Base-by-base conservation (phyloP, 2,113 vertebrate genomes). In the Tachycineta bicolor region DNA sequence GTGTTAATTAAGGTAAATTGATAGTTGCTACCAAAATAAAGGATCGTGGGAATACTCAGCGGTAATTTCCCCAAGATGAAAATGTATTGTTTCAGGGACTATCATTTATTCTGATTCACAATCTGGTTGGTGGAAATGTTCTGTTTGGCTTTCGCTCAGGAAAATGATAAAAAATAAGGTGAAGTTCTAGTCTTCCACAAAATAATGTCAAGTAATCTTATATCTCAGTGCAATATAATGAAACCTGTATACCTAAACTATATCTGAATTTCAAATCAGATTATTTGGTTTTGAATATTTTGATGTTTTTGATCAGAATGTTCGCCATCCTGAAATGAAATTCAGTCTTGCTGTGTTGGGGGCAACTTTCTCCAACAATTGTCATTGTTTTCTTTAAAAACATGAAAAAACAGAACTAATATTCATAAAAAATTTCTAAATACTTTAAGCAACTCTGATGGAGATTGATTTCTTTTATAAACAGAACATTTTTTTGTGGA, bases 151-250 rank as follows among this genome's bases (percentile, higher is more conserved):
- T 83, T 81, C n/a, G 47, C 14, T 77, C 41, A 56, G 46, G n/a
- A 73, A 83, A 83, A 37, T 18, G 16, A 39, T 34, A 47, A 52
- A 83, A 71, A 41, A 0, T 65, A 50, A 79, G 16, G 11, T n/a
- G 25, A 8, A 56, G 4, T 56, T 86, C 25, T 34, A 63, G 8
- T 59, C 5, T 71, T 78, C 31, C 22, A 63, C 39, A 67, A 75
- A 75, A n/a, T 50, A 71, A 25, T 0, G 0, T 58, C 39, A n/a
- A 41, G 22, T 4, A 9, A 10, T 64, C 6, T 76, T 68, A 14
- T 34, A 14, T 33, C 5, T 39, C 33, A 53, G 41, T 29, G 33
- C 20, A 63, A 50, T 68, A 25, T n/a, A 77, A 58, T 34, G 41
- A 89, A 80, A 47, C 18, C 4, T 75, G 12, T 41, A 67, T 46